Evolutionary conservation across 1,140 invertebrate genomes (phyloP), one percentile per base, ranked within the genome.

Genomic region (Trigoniulus corallinus): DNA sequence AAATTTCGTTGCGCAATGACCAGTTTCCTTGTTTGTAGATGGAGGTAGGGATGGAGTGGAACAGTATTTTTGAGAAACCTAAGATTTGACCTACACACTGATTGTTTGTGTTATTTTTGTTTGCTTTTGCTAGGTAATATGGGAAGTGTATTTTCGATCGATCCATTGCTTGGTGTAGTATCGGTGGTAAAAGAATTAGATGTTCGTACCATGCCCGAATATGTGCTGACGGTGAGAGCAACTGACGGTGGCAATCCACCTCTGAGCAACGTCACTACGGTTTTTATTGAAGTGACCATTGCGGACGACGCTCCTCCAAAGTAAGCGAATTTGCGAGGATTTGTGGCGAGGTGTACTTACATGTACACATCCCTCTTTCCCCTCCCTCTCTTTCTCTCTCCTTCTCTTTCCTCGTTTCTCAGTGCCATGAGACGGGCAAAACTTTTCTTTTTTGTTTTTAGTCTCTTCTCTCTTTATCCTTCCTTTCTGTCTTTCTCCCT

Each of bases 221-320:
- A 48, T 39, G 84, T 82, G 62, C 65, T 95, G 4, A 70, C 79
- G 43, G 78, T 94, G 3, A 81, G 80, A 66, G 88, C 88, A 1
- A 74, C 74, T 3, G 87, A 91, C 63, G 76, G 80, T 56, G 88
- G 88, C 12, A 75, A 74, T 15, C 80, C 81, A 10, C 72, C 83
- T 0, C 65, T 84, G 21, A 75, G 78, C 15, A 77, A 80, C 48
- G 81, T 82, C 24, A 73, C 89, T 18, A 83, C 82, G 20, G 83
- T 93, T 1, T 84, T 88, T 62, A 81, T 94, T 15, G 74, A 80
- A 61, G 73, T 94, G 10, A 87, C 85, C 0, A 85, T 89, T 74
- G 83, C 87, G 0, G 84, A 88, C 58, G 86, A 89, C 64, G 80
- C 85, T 48, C 82, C 87, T 20, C 91, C 91, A 1, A 77, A 76